A percentile compares a stretch with the other conserved stretches of the same genome.
phyloP scores from a whole-genome alignment of 2,888 invertebrate species.

The Adelognathus sp. region DNA sequence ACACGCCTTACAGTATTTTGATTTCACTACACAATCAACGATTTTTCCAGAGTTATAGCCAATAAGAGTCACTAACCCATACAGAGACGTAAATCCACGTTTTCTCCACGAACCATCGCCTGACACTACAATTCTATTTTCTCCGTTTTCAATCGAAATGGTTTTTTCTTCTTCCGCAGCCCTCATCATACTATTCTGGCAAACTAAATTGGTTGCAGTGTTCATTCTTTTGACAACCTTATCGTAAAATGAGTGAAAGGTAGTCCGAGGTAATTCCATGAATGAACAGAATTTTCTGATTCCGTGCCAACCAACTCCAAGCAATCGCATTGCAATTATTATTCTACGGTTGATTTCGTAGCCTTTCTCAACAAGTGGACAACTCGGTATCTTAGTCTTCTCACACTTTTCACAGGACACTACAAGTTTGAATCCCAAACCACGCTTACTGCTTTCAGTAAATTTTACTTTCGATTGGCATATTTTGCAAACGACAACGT shows the following conservation, averaged over 20 bases:
- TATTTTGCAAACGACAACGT: slow-evolving; percentile 57
- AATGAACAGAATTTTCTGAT: slow-evolving; percentile 57
- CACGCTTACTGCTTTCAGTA: slow-evolving; percentile 54
- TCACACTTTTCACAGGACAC: slow-evolving; percentile 37
- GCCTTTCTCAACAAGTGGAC: slow-evolving; percentile 46
- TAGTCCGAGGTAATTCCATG: slow-evolving; percentile 26
- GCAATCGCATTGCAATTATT: background rate
- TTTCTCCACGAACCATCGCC: slow-evolving; percentile 33
- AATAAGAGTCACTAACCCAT: too few species aligned
- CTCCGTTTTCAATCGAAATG: slow-evolving; percentile 15
- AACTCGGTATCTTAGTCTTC: slow-evolving; percentile 50
- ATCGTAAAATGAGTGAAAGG: slow-evolving; percentile 47
- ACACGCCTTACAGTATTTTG: too few species aligned
- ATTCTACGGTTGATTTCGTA: slow-evolving; percentile 54
- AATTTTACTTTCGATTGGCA: slow-evolving; percentile 54
- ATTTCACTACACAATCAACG: too few species aligned
- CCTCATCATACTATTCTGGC: slow-evolving; percentile 18
- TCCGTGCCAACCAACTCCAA: slow-evolving; percentile 44
- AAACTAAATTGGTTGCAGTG: slow-evolving; percentile 30
- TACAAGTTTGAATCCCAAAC: slow-evolving; percentile 62
- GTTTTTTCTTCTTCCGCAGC: slow-evolving; percentile 12
- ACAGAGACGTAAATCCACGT: too few species aligned
- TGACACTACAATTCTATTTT: slow-evolving; percentile 31
- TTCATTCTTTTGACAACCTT: slow-evolving; percentile 33
- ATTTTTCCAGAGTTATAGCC: too few species aligned